These are phyloP conservation scores for Mercenaria mercenaria DNA, from an alignment of 1,140 invertebrate genomes.

Conservation along the genomic window DNA sequence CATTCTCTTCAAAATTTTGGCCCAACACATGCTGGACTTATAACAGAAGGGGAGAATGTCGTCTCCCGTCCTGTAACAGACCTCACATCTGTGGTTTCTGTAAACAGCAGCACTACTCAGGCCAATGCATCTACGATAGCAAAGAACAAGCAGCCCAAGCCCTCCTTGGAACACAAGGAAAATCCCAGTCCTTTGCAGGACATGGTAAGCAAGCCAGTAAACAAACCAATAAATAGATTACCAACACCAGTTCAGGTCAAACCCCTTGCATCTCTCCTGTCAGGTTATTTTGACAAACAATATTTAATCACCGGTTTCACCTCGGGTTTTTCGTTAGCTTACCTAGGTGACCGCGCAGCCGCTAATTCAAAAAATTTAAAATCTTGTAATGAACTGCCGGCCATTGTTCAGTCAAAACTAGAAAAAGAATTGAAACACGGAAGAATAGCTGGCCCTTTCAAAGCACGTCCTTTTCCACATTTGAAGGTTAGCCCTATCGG, in stretches of 20 bases:
- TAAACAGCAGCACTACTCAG: neutral
- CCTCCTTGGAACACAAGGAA: neutral
- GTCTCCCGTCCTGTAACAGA: neutral
- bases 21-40: neutral
- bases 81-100: slow-evolving; percentile 46
- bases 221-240: too few species aligned
- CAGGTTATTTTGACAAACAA: neutral
- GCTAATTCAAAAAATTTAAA: neutral
- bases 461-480: neutral
- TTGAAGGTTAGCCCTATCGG: neutral
- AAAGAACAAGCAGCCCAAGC: neutral
- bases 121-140: neutral
- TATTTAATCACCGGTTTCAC: neutral
- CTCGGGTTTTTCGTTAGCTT: neutral
- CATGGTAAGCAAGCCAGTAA: too few species aligned
- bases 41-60: neutral
- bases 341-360: neutral
- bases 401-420: neutral
- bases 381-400: neutral
- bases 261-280: neutral
- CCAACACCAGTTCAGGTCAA: neutral
- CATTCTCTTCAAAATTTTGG: neutral
- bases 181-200: neutral
- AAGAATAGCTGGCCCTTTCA: neutral
- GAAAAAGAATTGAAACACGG: neutral